Percentiles rank a stretch among this genome's conserved stretches.
Evolutionary conservation across 2,113 vertebrate species (phyloP).

Genomic region (Anseranas semipalmata): DNA sequence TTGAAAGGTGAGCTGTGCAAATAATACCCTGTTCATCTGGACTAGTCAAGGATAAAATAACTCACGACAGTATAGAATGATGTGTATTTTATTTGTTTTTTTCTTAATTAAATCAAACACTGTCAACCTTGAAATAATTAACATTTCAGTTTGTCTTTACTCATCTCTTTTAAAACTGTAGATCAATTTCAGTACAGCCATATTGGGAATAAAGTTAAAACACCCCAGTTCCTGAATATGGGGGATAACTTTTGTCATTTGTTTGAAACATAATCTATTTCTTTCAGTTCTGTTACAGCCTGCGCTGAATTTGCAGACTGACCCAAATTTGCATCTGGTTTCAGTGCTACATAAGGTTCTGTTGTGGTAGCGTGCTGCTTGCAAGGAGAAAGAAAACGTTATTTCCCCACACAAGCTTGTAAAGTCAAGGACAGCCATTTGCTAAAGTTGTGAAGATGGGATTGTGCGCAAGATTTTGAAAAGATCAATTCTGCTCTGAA

Average conservation of each 20-base stretch:
- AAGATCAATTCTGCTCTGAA: neutral
- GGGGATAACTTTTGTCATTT: neutral
- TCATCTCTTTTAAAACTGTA: neutral
- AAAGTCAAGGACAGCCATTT: neutral
- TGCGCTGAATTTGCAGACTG: neutral
- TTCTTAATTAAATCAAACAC: neutral
- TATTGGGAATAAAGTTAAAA: neutral
- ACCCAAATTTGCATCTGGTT: neutral
- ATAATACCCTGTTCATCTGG: neutral
- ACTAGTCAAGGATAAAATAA: neutral
- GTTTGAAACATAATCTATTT: neutral
- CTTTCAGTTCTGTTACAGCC: neutral
- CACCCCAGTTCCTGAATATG: neutral
- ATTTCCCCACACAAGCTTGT: neutral
- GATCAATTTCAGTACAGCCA: neutral
- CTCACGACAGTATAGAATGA: neutral
- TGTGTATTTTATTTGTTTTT: neutral
- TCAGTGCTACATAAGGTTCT: neutral
- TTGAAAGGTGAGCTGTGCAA: neutral
- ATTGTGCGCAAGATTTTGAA: neutral
- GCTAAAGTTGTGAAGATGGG: neutral
- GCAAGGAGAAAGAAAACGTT: neutral
- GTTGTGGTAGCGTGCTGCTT: neutral
- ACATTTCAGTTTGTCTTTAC: neutral
- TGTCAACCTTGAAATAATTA: neutral